Base-by-base conservation (phyloP, 2,113 vertebrate species). In the Todiramphus saurophagus region DNA sequence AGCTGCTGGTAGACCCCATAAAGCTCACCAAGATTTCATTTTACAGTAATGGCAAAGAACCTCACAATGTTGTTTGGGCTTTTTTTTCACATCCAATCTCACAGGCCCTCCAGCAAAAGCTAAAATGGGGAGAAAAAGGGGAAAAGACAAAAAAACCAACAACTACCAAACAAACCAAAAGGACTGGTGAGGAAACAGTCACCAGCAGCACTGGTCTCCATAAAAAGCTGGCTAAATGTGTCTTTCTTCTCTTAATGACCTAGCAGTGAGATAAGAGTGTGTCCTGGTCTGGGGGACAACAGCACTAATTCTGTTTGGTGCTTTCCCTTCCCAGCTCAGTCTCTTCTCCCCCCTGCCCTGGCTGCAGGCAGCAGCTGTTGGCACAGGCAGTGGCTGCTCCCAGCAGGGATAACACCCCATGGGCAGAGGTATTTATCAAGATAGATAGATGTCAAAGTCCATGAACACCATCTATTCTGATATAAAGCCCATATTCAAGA, bases 71-170 rank as follows among this genome's bases (percentile, higher is more conserved):
- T 95, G 14, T 28, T 96, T 98, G 24, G 24, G 50, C n/a, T 24
- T 93, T 97, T 88, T 79, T 97, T 91, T 83, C 93, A 91, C 91
- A 97, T 98, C 96, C 96, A 98, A 97, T 98, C 98, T 98, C 95
- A 98, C 97, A 98, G 94, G 94, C 96, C 97, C 97, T 97, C 96
- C 74, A 98, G 98, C 97, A 97, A 96, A 98, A 93, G 96, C 89
- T 94, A 90, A 96, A 96, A 95, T 92, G 92, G 90, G 67, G 41
- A 94, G 90, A 90, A 24, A 60, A 31, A 25, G 81, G 89, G 66
- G 11, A 27, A 27, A 85, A 76, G 39, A 62, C 19, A 20, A 83
- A 70, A 56, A 51, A 51, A 51, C 18, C 44, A 46, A 46, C 46
- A 46, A 46, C 25, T 15, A 24, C 13, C 50, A 51, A 51, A 53